Evolutionary conservation across 2,113 vertebrate genomes (phyloP), one percentile per base, ranked within the genome.

Genomic region (Myotis yumanensis): DNA sequence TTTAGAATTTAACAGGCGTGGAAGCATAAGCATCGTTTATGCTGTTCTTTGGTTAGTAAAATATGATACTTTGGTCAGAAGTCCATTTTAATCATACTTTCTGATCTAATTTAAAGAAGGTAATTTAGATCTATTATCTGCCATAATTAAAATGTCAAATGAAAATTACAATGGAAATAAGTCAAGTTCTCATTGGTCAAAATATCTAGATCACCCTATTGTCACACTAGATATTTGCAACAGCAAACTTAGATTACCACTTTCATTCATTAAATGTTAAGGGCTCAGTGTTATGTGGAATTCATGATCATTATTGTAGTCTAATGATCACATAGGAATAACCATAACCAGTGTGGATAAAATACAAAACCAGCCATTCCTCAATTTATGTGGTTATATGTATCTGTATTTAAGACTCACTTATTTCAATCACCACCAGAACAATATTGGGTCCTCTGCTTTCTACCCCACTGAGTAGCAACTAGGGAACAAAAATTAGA

Each of bases 91-190:
- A 54, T 57, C 66, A 69, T 85, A 52, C 46, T 91, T 75, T 77
- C 30, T 92, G 32, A 80, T 92, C 30, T 91, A 93, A 79, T 89
- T 75, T 89, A 79, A 94, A 68, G 15, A 68, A 68, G 46, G 6
- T 57, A 77, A 79, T 84, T 88, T 88, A 79, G 71, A 69, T 76
- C 35, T 76, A 76, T 28, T 82, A 54, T 69, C 51, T 82, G 7
- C 4, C 11, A 77, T n/a, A 69, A 77, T 54, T 62, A 69, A 85
- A 59, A 96, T 51, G 10, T 69, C 66, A 94, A 85, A 90, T 81
- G 64, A 77, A 71, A 7, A 64, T 66, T 77, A 79, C 87, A 64
- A 54, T 71, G 37, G 54, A 91, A 57, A 73, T 35, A 89, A 96
- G 28, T 71, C 11, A 85, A 75, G 9, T 77, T 89, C 17, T 92